These are phyloP conservation scores for Hemiscyllium ocellatum DNA, from an alignment of 2,113 vertebrate genomes.

Conservation along the genomic window DNA sequence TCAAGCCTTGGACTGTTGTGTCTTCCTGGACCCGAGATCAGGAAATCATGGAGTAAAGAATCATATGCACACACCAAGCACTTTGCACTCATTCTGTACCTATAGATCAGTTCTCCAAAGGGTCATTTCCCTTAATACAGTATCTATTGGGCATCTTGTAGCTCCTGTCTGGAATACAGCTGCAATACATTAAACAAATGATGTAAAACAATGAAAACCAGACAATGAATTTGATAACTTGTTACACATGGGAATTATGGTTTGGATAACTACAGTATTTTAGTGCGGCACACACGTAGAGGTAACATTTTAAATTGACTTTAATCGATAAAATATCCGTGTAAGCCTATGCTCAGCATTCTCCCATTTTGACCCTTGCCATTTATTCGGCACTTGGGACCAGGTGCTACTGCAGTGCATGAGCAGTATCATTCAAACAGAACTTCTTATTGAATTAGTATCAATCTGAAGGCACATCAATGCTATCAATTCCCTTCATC, in stretches of 20 bases:
- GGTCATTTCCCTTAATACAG: background rate
- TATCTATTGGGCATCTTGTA: background rate
- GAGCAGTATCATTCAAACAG: background rate
- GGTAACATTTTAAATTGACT: background rate
- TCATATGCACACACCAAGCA: background rate
- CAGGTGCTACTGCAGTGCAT: background rate
- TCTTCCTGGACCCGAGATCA: background rate
- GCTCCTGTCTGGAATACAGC: background rate
- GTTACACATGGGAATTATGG: background rate
- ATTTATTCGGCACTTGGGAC: background rate
- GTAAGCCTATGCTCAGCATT: background rate
- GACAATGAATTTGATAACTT: background rate
- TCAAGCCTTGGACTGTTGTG: background rate
- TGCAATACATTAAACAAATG: background rate
- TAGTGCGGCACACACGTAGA: background rate
- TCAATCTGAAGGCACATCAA: background rate
- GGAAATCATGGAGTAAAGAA: background rate
- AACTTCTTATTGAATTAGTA: background rate
- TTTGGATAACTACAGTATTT: background rate
- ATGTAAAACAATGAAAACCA: background rate
- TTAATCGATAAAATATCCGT: constrained; percentile 2
- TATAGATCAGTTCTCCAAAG: background rate
- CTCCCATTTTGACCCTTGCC: background rate
- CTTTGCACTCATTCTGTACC: background rate
- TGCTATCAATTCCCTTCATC: background rate